phyloP scores from a whole-genome alignment of 2,888 invertebrate species.

The Eilema griseolum region DNA sequence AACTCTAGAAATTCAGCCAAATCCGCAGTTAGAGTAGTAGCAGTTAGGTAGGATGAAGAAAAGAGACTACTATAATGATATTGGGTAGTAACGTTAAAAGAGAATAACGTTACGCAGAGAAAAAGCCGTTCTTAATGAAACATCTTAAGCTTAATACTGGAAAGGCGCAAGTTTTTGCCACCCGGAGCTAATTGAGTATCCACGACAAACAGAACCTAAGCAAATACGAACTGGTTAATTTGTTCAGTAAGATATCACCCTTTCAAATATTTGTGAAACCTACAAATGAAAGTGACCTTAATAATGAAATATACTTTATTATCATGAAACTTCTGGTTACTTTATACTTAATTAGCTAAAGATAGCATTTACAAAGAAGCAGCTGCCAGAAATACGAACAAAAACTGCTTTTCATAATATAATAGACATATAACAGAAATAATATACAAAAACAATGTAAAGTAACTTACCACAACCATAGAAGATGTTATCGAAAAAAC shows the following conservation, averaged over 20 bases:
- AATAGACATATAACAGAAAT: too few species aligned
- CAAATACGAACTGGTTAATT: conserved; percentile 46
- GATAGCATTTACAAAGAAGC: too few species aligned
- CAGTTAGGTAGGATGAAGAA: too few species aligned
- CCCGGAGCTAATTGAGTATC: conserved; percentile 33
- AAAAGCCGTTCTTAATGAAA: background rate
- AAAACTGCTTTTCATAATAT: too few species aligned
- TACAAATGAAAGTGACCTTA: conserved; percentile 29
- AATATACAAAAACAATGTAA: background rate
- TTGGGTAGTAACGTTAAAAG: too few species aligned
- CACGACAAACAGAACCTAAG: conserved; percentile 40
- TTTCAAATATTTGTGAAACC: conserved; percentile 48
- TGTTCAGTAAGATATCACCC: conserved; percentile 42
- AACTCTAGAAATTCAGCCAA: too few species aligned
- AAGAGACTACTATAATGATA: too few species aligned
- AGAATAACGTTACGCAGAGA: too few species aligned
- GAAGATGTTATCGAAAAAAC: background rate
- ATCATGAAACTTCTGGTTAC: background rate
- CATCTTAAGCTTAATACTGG: conserved; percentile 3
- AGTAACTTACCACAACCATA: background rate
- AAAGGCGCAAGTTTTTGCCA: conserved; percentile 23
- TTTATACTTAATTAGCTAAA: background rate
- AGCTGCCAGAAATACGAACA: too few species aligned
- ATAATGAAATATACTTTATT: conserved; percentile 37
- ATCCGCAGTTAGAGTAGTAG: too few species aligned